These are phyloP conservation scores for Aporophyla nigra DNA, from an alignment of 2,888 invertebrate species.

Conservation along the genomic window DNA sequence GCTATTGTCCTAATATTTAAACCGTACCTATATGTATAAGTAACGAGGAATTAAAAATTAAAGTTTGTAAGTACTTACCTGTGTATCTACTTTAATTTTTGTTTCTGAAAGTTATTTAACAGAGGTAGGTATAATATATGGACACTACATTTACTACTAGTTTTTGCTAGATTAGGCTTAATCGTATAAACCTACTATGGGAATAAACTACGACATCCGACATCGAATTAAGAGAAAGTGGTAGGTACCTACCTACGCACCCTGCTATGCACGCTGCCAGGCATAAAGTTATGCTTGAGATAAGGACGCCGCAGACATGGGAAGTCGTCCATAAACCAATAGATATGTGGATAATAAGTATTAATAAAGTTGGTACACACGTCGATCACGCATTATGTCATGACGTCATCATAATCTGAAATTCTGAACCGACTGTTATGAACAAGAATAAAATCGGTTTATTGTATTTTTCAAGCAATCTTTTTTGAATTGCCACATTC, in stretches of 20 bases:
- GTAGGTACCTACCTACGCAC: not conserved
- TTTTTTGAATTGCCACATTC: not conserved
- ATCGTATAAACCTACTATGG: not conserved
- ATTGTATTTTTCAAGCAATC: not conserved
- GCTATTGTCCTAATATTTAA: constrained; percentile 1
- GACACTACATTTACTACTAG: constrained; percentile 7
- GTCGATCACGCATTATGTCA: not conserved
- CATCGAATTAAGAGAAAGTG: not conserved
- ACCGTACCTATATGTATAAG: not conserved
- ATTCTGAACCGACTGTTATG: not conserved
- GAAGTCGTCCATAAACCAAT: constrained; percentile 8
- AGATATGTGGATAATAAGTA: constrained; percentile 18
- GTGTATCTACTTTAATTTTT: constrained; percentile 23
- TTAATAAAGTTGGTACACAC: not conserved
- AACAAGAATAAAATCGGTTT: not conserved
- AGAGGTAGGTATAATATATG: constrained; percentile 8
- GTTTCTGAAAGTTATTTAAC: constrained; percentile 26
- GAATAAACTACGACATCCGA: constrained; percentile 1
- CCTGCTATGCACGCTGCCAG: not conserved
- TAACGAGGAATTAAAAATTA: constrained; percentile 37
- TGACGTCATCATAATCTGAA: too few relatives aligned
- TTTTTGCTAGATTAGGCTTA: constrained; percentile 8
- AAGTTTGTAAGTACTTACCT: not conserved
- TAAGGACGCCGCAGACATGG: not conserved
- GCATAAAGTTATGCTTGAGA: constrained; percentile 18